phyloP scores from a whole-genome alignment of 2,888 invertebrate genomes.

The Drosophila flavopinicola region DNA sequence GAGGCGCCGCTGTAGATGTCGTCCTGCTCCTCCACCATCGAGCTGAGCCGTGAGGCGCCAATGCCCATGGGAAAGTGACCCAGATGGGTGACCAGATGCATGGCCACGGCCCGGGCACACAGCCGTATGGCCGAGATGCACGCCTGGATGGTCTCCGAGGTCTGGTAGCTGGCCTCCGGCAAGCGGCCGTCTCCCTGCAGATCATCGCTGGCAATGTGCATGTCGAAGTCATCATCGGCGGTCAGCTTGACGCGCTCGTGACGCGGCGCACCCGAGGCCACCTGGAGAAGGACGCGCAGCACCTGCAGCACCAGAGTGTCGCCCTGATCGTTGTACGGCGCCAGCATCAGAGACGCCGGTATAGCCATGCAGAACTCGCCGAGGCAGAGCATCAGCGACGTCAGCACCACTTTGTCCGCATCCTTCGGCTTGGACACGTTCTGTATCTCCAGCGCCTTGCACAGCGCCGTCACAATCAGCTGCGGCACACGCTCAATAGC shows the following conservation, averaged over 20 bases:
- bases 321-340: conserved; percentile 76
- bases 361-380: conserved; percentile 97
- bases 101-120: conserved; percentile 87
- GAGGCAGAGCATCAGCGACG: conserved; percentile 92
- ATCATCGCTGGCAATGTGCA: conserved; percentile 83
- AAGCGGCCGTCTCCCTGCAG: conserved; percentile 78
- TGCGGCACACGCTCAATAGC: conserved; percentile 82
- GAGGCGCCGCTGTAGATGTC: conserved; percentile 86
- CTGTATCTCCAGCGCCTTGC: conserved; percentile 84
- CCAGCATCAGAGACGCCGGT: conserved; percentile 88
- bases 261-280: conserved; percentile 81
- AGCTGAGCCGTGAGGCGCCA: conserved; percentile 94
- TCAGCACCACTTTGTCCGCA: conserved; percentile 83
- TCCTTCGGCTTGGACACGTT: conserved; percentile 83
- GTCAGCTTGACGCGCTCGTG: conserved; percentile 82
- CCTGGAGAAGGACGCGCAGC: conserved; percentile 87
- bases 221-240: conserved; percentile 84
- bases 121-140: conserved; percentile 86
- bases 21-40: conserved; percentile 96
- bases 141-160: conserved; percentile 84
- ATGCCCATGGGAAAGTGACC: conserved; percentile 97
- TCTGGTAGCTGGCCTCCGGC: conserved; percentile 82
- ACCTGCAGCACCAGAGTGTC: conserved; percentile 88
- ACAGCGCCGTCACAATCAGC: conserved; percentile 82
- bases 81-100: conserved; percentile 95